Percentiles rank a stretch among this genome's conserved stretches.
These are phyloP conservation scores for Channa striata DNA, from an alignment of 2,797 vertebrate genomes.

Conservation along the genomic window DNA sequence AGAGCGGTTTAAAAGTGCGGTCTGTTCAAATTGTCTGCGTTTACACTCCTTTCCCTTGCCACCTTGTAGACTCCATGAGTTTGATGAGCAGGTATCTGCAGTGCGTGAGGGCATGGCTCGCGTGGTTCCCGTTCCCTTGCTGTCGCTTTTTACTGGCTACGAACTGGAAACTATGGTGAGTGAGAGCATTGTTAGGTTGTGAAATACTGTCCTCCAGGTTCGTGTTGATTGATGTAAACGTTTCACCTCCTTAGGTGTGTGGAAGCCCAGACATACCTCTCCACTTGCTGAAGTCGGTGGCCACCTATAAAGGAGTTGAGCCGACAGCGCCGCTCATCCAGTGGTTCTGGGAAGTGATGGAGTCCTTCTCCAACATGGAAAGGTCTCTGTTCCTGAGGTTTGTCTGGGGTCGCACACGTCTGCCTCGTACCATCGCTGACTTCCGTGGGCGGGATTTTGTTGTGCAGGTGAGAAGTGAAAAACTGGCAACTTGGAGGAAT, in stretches of 20 bases:
- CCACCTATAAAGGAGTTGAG: conserved; percentile 97
- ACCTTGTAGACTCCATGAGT: conserved; percentile 92
- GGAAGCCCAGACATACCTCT: conserved; percentile 98
- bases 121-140: conserved; percentile 95
- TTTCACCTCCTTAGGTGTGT: conserved; percentile 87
- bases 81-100: conserved; percentile 97
- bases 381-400: conserved; percentile 97
- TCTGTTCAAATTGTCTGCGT: neutral
- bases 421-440: conserved; percentile 97
- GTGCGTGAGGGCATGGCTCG: conserved; percentile 98
- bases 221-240: neutral
- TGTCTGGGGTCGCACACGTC: conserved; percentile 96
- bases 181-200: neutral
- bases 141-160: conserved; percentile 97
- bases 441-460: conserved; percentile 98
- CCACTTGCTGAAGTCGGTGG: conserved; percentile 97
- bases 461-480: conserved; percentile 89
- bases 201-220: accelerated
- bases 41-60: neutral
- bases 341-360: conserved; percentile 99
- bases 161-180: conserved; percentile 98
- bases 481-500: neutral
- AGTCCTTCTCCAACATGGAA: conserved; percentile 98
- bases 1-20: neutral
- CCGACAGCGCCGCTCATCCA: conserved; percentile 93